Conservation (phyloP, 2,888 invertebrate genomes). For the Drosophila merina region DNA sequence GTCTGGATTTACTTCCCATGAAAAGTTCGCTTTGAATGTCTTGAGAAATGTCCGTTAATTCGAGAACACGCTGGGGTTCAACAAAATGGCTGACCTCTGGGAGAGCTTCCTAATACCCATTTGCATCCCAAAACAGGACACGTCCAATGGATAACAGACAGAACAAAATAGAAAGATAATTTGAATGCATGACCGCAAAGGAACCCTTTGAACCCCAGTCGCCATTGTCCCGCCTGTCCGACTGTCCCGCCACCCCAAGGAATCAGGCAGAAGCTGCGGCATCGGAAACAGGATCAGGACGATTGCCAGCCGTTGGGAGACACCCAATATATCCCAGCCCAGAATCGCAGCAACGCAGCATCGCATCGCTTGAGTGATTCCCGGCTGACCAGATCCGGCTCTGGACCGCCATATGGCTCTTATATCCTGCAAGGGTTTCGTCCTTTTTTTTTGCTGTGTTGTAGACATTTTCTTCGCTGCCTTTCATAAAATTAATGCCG, state of each 20-base stretch:
- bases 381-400: conserved; percentile 70
- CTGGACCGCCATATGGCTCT: conserved; percentile 72
- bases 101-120: conserved; percentile 17
- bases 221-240: conserved; percentile 60
- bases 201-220: conserved; percentile 63
- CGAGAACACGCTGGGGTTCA: conserved; percentile 62
- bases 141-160: conserved; percentile 24
- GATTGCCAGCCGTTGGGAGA: conserved; percentile 45
- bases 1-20: conserved; percentile 4
- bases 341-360: conserved; percentile 30
- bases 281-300: conserved; percentile 31
- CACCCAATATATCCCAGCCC: conserved; percentile 38
- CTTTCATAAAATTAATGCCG: conserved; percentile 67
- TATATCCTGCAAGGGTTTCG: conserved; percentile 60
- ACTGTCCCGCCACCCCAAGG: conserved; percentile 55
- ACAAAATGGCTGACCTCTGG: conserved; percentile 74
- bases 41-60: conserved; percentile 78
- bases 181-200: conserved; percentile 74
- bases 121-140: conserved; percentile 17
- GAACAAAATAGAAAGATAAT: conserved; percentile 63
- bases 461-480: conserved; percentile 68
- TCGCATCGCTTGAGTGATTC: conserved; percentile 40
- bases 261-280: conserved; percentile 10
- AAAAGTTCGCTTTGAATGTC: conserved; percentile 23
- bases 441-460: conserved; percentile 55